phyloP scores from a whole-genome alignment of 2,888 invertebrate genomes.

The Scaptomyza reducta region DNA sequence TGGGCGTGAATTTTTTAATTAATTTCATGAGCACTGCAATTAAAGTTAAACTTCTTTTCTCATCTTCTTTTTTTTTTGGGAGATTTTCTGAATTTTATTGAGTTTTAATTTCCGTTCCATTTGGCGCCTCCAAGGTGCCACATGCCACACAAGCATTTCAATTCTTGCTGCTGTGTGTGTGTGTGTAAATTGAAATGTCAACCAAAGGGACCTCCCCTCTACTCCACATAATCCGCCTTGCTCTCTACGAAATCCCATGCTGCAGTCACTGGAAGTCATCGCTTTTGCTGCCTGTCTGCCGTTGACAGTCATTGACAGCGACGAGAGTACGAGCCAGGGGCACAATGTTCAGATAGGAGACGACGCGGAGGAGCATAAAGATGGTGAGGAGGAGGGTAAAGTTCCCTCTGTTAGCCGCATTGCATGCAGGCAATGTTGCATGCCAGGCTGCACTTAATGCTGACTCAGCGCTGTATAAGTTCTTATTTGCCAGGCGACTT shows the following conservation, averaged over 20 bases:
- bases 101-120: slow-evolving; percentile 69
- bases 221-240: not conserved
- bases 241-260: slow-evolving; percentile 12
- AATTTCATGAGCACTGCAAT: slow-evolving; percentile 45
- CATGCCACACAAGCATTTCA: slow-evolving; percentile 28
- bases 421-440: slow-evolving; percentile 71
- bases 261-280: slow-evolving; percentile 47
- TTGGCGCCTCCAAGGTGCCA: slow-evolving; percentile 44
- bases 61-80: not conserved
- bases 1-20: slow-evolving; percentile 40
- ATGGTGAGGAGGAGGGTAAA: not conserved
- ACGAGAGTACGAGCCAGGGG: slow-evolving; percentile 10
- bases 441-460: slow-evolving; percentile 71
- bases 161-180: slow-evolving; percentile 30
- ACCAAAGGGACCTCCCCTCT: not conserved
- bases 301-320: slow-evolving; percentile 76
- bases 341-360: slow-evolving; percentile 5
- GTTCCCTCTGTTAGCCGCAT: slow-evolving; percentile 34
- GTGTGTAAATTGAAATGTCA: slow-evolving; percentile 72
- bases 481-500: slow-evolving; percentile 59
- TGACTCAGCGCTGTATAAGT: slow-evolving; percentile 69
- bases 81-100: slow-evolving; percentile 57
- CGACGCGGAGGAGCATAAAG: not conserved
- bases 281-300: slow-evolving; percentile 65
- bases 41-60: slow-evolving; percentile 30